Evolutionary conservation across 2,888 invertebrate species (phyloP).

Genomic region (Coremacera marginata): DNA sequence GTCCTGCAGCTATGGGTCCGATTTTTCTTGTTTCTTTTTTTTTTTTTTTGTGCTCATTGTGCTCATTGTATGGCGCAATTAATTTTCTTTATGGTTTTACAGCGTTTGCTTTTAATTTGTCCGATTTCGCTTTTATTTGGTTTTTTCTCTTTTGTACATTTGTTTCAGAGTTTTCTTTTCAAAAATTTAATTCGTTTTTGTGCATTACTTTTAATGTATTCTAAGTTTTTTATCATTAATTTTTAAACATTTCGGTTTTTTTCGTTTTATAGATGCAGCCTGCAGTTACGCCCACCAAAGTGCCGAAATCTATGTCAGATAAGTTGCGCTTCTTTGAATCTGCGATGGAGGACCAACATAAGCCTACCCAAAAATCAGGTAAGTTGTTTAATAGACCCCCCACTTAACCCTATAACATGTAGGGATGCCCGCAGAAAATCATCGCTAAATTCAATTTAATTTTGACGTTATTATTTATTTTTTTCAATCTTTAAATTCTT

Average conservation of each 20-base stretch:
- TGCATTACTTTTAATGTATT: constrained; percentile 3
- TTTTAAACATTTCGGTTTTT: constrained; percentile 35
- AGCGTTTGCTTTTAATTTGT: constrained; percentile 26
- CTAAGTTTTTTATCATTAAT: neutral
- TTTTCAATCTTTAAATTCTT: no score
- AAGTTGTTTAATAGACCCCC: no score
- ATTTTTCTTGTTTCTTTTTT: neutral
- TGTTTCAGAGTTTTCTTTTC: neutral
- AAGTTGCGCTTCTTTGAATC: constrained; percentile 96
- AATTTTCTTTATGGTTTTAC: constrained; percentile 58
- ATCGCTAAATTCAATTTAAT: no score
- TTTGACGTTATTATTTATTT: no score
- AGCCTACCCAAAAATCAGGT: constrained; percentile 88
- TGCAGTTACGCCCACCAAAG: constrained; percentile 65
- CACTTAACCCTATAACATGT: no score
- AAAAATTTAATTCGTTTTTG: constrained; percentile 21
- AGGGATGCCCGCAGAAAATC: no score
- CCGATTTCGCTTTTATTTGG: constrained; percentile 27
- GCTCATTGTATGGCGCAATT: constrained; percentile 53
- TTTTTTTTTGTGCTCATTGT: neutral
- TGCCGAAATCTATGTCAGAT: constrained; percentile 90
- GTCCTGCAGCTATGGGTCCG: constrained; percentile 1
- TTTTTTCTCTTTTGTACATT: constrained; percentile 11
- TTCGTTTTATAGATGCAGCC: constrained; percentile 55
- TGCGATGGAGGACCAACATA: constrained; percentile 93